These are phyloP conservation scores for Zaprionus camerounensis DNA, from an alignment of 1,140 invertebrate genomes.

Conservation along the genomic window DNA sequence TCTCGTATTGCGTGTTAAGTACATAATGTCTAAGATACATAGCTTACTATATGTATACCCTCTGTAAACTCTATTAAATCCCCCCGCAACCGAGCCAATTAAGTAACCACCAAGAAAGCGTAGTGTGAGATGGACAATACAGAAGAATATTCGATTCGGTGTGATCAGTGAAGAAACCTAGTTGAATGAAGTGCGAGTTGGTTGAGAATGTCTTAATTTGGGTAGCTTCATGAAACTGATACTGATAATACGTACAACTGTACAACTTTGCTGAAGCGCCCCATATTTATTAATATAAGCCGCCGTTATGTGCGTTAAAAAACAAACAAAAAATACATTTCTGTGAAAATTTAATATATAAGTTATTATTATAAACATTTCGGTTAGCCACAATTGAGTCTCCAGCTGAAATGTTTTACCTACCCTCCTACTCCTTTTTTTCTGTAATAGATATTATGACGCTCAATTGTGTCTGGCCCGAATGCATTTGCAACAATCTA, in stretches of 20 bases:
- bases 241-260: background rate
- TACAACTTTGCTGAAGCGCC: conserved; percentile 22
- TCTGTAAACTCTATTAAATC: conserved; percentile 9
- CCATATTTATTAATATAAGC: conserved; percentile 54
- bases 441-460: background rate
- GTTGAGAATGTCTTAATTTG: background rate
- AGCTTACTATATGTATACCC: conserved; percentile 1
- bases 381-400: conserved; percentile 42
- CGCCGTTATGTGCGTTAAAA: conserved; percentile 68
- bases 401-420: conserved; percentile 2
- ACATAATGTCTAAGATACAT: conserved; percentile 10
- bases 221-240: conserved; percentile 3
- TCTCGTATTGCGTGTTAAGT: conserved; percentile 3
- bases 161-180: conserved; percentile 10
- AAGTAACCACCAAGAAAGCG: conserved; percentile 41
- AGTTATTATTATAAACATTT: conserved; percentile 44
- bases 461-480: conserved; percentile 32
- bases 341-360: conserved; percentile 66
- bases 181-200: conserved; percentile 16
- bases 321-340: conserved; percentile 56
- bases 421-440: conserved; percentile 14
- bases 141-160: conserved; percentile 45
- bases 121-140: conserved; percentile 71
- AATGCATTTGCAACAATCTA: conserved; percentile 39
- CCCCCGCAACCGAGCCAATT: conserved; percentile 45